Evolutionary conservation across 2,113 vertebrate species (phyloP), one percentile per base, ranked within the genome.

Genomic region (Cariama cristata): DNA sequence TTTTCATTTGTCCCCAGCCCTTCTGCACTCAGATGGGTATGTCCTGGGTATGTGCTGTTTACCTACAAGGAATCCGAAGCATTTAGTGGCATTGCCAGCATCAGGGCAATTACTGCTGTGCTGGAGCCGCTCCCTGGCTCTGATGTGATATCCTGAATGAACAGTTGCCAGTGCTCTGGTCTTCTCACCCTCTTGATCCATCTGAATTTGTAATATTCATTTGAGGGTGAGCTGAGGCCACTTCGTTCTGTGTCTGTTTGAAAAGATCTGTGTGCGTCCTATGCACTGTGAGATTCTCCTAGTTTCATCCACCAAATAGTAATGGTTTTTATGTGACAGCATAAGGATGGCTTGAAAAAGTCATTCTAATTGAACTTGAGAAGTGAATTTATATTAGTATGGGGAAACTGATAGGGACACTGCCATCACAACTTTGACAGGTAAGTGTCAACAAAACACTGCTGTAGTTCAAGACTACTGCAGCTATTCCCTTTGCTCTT

Each of bases 81-180:
- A 83, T 94, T 93, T 72, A 88, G 32, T 59, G 50, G 58, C n/a
- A 9, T 77, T 77, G 71, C 66, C 82, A 92, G 72, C 53, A 40
- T 1, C 60, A 42, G 44, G 49, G 35, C 33, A 73, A 40, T 79
- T 68, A 19, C 16, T 86, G 71, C 53, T 2, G 0, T 58, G 56
- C 67, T 94, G 85, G 67, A 96, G 55, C 67, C 90, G 71, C 52
- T 79, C 76, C 27, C 22, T 52, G 71, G 60, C 88, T 86, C 90
- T 62, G 33, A 63, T 79, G 62, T 90, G 88, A 93, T 93, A 94
- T 79, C 55, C 92, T 80, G 67, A 72, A 72, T 92, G 68, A 82
- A 35, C 15, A 28, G 15, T 2, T 90, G 86, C 79, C 90, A 88
- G 40, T 32, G 38, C 20, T 77, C 82, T 88, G 75, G 19, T 84